Evolutionary conservation across 2,888 invertebrate genomes (phyloP).

Genomic region (Pyralis farinalis): DNA sequence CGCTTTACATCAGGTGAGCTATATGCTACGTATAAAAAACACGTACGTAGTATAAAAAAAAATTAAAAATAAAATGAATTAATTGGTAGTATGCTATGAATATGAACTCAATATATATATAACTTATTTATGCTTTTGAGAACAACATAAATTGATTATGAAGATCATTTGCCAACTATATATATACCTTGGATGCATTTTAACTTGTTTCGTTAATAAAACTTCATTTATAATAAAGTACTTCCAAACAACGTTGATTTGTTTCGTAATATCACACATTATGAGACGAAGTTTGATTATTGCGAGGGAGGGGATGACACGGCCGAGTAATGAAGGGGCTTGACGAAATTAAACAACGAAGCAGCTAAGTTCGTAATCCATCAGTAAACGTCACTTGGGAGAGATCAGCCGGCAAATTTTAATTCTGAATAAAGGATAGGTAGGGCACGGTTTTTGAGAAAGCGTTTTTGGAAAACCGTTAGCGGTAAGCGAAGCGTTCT

Average conservation of each 20-base stretch:
- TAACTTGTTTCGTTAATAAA: neutral
- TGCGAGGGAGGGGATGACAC: slow-evolving; percentile 5
- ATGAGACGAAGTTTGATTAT: slow-evolving; percentile 4
- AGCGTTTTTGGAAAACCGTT: neutral
- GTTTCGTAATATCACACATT: neutral
- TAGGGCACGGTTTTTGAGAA: neutral
- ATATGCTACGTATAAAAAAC: too few species aligned
- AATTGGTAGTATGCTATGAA: too few species aligned
- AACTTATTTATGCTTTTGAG: too few species aligned
- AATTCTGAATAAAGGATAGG: slow-evolving; percentile 62
- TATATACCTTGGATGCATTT: too few species aligned
- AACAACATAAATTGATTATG: too few species aligned
- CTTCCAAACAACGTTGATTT: neutral
- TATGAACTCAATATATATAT: too few species aligned
- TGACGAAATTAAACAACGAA: slow-evolving; percentile 38
- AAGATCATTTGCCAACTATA: too few species aligned
- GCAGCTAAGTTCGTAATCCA: slow-evolving; percentile 64
- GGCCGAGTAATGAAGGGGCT: slow-evolving; percentile 13
- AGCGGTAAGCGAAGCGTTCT: neutral
- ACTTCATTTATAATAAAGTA: neutral
- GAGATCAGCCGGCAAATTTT: slow-evolving; percentile 78
- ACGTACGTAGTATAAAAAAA: too few species aligned
- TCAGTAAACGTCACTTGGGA: slow-evolving; percentile 60
- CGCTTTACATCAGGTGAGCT: too few species aligned
- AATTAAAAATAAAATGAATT: too few species aligned